Percentiles rank a stretch among this genome's conserved stretches.
Conservation (phyloP, 2,113 vertebrate species). For the Lepisosteus osseus region DNA sequence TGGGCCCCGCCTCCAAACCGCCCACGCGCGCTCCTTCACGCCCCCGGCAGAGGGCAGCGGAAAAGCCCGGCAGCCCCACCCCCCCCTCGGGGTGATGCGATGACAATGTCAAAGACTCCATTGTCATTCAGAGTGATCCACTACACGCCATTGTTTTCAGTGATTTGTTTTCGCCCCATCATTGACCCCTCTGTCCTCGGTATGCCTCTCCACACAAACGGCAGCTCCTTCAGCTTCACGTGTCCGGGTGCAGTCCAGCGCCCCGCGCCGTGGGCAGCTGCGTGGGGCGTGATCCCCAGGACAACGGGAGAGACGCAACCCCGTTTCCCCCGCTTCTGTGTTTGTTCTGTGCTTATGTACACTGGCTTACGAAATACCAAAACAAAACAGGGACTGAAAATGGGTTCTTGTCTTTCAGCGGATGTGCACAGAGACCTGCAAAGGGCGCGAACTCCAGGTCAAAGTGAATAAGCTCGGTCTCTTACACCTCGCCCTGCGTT, state of each 20-base stretch:
- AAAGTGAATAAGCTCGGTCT: too few species aligned
- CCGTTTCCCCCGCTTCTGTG: conserved; percentile 9
- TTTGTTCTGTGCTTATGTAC: background rate
- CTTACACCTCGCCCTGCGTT: too few species aligned
- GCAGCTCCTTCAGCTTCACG: background rate
- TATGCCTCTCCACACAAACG: conserved; percentile 28
- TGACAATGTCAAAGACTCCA: conserved; percentile 61
- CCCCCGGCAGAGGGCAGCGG: conserved; percentile 58
- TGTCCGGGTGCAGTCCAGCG: background rate
- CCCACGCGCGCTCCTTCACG: conserved; percentile 1
- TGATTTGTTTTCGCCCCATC: conserved; percentile 50
- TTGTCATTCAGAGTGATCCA: conserved; percentile 61
- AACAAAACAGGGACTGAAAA: too few species aligned
- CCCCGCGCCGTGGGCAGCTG: conserved; percentile 18
- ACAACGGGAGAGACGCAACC: conserved; percentile 25
- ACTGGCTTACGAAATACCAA: too few species aligned
- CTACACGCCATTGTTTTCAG: conserved; percentile 55
- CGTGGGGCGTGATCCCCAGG: conserved; percentile 19
- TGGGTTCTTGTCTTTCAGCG: too few species aligned
- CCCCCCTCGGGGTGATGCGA: conserved; percentile 41
- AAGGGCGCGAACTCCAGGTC: too few species aligned
- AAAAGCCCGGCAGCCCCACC: conserved; percentile 31
- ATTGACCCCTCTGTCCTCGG: conserved; percentile 40
- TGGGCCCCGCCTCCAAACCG: too few species aligned
- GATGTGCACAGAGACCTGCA: too few species aligned